Base-by-base conservation (phyloP, 2,888 invertebrate genomes). In the Rhamnusium bicolor region DNA sequence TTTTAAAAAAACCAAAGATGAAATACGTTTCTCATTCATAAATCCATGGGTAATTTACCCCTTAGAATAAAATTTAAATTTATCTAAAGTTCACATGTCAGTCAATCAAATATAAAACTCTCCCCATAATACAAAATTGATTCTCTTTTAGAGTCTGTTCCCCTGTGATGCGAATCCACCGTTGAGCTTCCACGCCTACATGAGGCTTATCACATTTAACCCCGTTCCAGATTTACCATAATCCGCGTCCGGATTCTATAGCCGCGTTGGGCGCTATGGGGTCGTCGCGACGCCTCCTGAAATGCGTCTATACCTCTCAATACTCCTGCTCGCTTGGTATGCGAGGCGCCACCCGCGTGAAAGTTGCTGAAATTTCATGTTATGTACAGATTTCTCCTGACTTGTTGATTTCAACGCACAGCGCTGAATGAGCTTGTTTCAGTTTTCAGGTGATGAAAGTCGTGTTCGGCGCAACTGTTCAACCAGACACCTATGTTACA, bases 131-230 rank as follows among this genome's bases (percentile, higher is more conserved):
- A 24, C 24, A 24, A 4, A 24, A 4, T 24, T 69, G 56, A 49
- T 73, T 69, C 82, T 78, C 76, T 40, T 68, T n/a, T 51, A 8
- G 24, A 54, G 72, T 75, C 79, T 86, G 85, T 60, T 80, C n/a
- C 69, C 86, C 86, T 84, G 82, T 76, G 80, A 75, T 24, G 21
- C 63, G 78, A 83, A 85, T 83, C 83, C 84, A 76, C 72, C 75
- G 73, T 78, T 83, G 80, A 85, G 83, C 84, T 85, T 83, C 82
- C 81, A 84, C 85, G 83, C 81, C 83, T 72, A 62, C 74, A 71
- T 29, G 46, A 24, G 53, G 21, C 49, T 69, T 66, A 74, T 71
- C 71, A 62, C 60, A 49, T 19, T 18, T 61, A 46, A 73, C 72
- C 72, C 71, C 67, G 66, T 66, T 72, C 53, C 71, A 68, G 69